Evolutionary conservation across 1,140 invertebrate genomes (phyloP).

Genomic region (Leptinotarsa defecta): DNA sequence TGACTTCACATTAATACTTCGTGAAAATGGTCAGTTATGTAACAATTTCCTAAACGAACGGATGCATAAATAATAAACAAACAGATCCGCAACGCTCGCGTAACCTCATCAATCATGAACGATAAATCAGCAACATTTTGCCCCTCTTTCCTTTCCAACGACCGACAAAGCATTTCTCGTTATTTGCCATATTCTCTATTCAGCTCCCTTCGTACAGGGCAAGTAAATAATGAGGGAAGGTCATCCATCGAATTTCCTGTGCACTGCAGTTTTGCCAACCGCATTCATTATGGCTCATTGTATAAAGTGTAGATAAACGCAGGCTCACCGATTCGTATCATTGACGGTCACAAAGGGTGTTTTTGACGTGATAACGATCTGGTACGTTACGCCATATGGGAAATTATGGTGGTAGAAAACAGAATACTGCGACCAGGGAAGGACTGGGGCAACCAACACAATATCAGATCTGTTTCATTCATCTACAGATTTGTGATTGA

Average conservation of each 20-base stretch:
- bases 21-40: no score
- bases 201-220: not conserved
- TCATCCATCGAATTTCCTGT: slow-evolving; percentile 23
- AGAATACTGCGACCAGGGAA: no score
- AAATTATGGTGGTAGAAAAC: slow-evolving; percentile 17
- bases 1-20: no score
- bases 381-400: slow-evolving; percentile 31
- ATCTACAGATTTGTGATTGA: no score
- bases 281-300: slow-evolving; percentile 26
- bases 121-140: no score
- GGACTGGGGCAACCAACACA: no score
- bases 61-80: no score
- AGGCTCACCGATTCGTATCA: slow-evolving; percentile 32
- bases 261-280: slow-evolving; percentile 23
- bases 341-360: slow-evolving; percentile 19
- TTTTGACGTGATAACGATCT: slow-evolving; percentile 26
- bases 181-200: not conserved
- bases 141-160: no score
- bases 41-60: no score
- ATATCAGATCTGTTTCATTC: no score
- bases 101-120: no score
- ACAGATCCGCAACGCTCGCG: no score
- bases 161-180: not conserved
- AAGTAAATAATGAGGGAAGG: slow-evolving; percentile 19
- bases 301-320: slow-evolving; percentile 29